Conservation (phyloP, 2,797 vertebrate species). For the Cryptoblepharus egeriae region DNA sequence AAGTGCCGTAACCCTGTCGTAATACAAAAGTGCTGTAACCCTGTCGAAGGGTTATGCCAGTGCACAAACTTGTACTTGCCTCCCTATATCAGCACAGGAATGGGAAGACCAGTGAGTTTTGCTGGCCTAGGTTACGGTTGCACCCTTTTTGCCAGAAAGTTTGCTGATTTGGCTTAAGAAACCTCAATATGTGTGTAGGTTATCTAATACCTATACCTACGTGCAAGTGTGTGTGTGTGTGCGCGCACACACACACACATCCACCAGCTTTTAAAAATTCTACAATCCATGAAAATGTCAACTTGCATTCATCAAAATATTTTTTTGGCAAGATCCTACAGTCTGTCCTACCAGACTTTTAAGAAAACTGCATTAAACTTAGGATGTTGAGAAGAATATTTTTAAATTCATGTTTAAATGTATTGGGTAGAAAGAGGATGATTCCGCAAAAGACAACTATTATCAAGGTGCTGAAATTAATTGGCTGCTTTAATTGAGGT, state of each 20-base stretch:
- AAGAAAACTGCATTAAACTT: constrained; percentile 68
- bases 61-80: too few species aligned
- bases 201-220: not conserved
- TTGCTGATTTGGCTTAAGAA: not conserved
- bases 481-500: constrained; percentile 86
- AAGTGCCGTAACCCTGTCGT: too few species aligned
- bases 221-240: too few species aligned
- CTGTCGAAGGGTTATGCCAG: too few species aligned
- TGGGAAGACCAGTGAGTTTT: too few species aligned
- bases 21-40: too few species aligned
- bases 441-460: constrained; percentile 82
- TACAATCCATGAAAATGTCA: constrained; percentile 14
- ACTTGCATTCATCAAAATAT: constrained; percentile 28
- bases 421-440: constrained; percentile 69
- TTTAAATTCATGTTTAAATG: constrained; percentile 68
- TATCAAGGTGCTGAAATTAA: constrained; percentile 87
- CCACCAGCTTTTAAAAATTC: constrained; percentile 14
- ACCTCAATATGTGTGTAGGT: not conserved
- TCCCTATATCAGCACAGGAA: too few species aligned
- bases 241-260: not conserved
- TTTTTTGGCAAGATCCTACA: not conserved
- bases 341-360: constrained; percentile 55
- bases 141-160: not conserved
- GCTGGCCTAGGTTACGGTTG: too few species aligned
- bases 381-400: constrained; percentile 70